Conservation (phyloP, 2,797 vertebrate genomes). For the Amazonetta brasiliensis region DNA sequence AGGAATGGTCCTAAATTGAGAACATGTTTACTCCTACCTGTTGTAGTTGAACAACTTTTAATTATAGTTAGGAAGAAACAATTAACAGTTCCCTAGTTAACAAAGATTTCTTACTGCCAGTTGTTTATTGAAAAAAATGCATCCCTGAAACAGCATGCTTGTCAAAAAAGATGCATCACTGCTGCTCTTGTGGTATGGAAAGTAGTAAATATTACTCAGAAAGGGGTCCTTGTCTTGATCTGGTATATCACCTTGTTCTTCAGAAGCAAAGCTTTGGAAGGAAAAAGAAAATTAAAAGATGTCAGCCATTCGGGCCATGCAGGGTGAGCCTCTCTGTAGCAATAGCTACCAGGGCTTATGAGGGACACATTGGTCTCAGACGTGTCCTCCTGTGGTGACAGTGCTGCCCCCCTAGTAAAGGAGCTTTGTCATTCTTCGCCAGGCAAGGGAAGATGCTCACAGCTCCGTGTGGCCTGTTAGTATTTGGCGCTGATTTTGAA, state of each 20-base stretch:
- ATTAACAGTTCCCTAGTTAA: neutral
- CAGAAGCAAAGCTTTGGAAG: neutral
- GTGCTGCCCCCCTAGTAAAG: neutral
- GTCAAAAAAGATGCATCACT: neutral
- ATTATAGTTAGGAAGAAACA: neutral
- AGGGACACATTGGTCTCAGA: neutral
- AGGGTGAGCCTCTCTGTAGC: neutral
- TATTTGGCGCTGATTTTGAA: neutral
- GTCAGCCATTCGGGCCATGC: neutral
- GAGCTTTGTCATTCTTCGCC: neutral
- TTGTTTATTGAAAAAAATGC: neutral
- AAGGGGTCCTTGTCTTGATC: fast-evolving
- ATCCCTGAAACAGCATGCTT: neutral
- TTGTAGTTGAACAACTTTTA: neutral
- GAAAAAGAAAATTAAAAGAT: neutral
- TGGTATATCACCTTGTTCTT: neutral
- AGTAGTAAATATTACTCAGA: neutral
- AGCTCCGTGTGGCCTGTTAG: neutral
- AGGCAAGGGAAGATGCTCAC: neutral
- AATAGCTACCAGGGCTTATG: fast-evolving
- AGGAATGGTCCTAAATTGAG: neutral
- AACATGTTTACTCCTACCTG: neutral
- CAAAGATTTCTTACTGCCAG: neutral
- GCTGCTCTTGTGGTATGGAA: neutral
- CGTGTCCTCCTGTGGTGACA: neutral